phyloP scores from a whole-genome alignment of 2,888 invertebrate species.

The Agrypnus murinus region DNA sequence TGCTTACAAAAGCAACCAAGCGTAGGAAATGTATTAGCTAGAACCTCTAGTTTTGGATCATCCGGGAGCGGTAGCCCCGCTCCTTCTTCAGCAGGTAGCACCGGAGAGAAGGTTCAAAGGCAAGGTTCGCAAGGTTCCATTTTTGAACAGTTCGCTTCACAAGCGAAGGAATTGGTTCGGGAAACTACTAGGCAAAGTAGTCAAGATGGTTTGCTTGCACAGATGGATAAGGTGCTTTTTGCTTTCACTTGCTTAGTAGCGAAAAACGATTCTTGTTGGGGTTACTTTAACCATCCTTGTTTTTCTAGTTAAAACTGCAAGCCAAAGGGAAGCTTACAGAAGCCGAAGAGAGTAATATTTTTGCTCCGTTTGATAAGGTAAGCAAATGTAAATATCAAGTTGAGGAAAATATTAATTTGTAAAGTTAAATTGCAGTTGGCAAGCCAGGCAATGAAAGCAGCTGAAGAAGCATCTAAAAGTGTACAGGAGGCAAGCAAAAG shows the following conservation, averaged over 20 bases:
- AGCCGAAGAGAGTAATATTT: constrained; percentile 83
- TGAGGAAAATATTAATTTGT: neutral
- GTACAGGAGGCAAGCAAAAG: constrained; percentile 90
- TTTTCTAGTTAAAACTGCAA: constrained; percentile 76
- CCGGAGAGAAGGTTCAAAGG: constrained; percentile 72
- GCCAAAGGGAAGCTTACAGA: constrained; percentile 76
- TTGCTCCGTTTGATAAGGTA: constrained; percentile 90
- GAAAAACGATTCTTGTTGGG: neutral
- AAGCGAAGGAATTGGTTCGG: constrained; percentile 91
- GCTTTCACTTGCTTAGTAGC: constrained; percentile 18
- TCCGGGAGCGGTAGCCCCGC: constrained; percentile 67
- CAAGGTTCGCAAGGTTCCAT: constrained; percentile 90
- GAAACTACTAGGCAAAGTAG: constrained; percentile 93
- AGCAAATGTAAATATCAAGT: constrained; percentile 52
- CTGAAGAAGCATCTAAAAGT: constrained; percentile 86
- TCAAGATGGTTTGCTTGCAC: constrained; percentile 90
- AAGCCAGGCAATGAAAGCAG: constrained; percentile 90
- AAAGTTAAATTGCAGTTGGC: constrained; percentile 80
- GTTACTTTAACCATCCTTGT: constrained; percentile 41
- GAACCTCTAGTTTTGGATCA: constrained; percentile 79
- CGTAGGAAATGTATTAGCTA: constrained; percentile 76
- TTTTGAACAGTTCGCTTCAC: constrained; percentile 90
- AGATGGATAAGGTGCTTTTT: constrained; percentile 87
- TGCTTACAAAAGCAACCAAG: constrained; percentile 77
- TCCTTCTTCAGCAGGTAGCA: constrained; percentile 63